Percentiles rank a stretch among this genome's conserved stretches.
phyloP scores from a whole-genome alignment of 2,888 invertebrate species.

The Cheilosia grossa region DNA sequence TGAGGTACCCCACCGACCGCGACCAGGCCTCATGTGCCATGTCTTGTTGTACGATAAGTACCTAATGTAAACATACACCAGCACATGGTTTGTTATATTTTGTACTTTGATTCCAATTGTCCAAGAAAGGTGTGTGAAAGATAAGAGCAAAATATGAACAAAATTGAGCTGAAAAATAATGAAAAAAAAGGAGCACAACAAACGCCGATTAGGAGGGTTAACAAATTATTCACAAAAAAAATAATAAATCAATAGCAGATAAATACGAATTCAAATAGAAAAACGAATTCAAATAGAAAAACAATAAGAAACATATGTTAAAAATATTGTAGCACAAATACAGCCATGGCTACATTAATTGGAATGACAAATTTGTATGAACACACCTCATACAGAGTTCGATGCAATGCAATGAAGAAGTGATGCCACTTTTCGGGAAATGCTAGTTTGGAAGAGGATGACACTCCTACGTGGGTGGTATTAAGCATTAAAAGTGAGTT shows the following conservation, averaged over 20 bases:
- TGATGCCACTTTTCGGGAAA: conserved; percentile 12
- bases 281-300: not conserved
- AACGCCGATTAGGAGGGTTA: conserved; percentile 27
- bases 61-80: conserved; percentile 27
- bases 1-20: conserved; percentile 9
- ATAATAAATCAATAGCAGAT: not conserved
- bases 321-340: not conserved
- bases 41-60: conserved; percentile 29
- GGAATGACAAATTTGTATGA: conserved; percentile 10
- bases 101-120: not conserved
- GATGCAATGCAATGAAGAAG: conserved; percentile 2
- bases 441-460: too few relatives aligned
- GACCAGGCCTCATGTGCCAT: not conserved
- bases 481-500: too few relatives aligned
- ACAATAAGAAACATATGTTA: not conserved
- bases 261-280: not conserved
- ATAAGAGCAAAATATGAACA: not conserved
- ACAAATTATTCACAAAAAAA: not conserved
- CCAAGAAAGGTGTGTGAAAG: conserved; percentile 33
- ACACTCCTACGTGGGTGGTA: too few relatives aligned
- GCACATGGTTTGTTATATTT: conserved; percentile 14
- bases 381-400: conserved; percentile 3
- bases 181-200: conserved; percentile 17
- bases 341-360: not conserved
- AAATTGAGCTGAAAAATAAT: not conserved